Conservation (phyloP, 2,797 vertebrate genomes). For the Macrochelys suwanniensis region DNA sequence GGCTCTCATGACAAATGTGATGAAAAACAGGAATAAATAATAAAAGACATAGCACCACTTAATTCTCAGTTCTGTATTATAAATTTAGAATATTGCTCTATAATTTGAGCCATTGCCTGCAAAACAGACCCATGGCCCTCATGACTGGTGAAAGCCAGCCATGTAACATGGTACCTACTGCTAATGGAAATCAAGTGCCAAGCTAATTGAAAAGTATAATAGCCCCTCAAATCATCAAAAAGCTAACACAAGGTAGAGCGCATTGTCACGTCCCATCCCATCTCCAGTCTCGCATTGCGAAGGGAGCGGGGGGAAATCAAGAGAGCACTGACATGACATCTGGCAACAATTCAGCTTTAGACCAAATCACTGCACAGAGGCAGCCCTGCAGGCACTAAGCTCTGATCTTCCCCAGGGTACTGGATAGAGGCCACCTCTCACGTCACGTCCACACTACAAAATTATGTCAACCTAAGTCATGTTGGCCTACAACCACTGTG, state of each 20-base stretch:
- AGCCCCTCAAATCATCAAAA: background rate
- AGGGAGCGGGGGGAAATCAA: background rate
- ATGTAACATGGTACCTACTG: background rate
- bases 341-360: background rate
- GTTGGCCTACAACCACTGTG: background rate
- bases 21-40: conserved; percentile 58
- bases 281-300: background rate
- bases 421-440: background rate
- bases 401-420: background rate
- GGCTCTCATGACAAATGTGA: conserved; percentile 45
- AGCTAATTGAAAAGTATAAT: background rate
- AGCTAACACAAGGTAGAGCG: background rate
- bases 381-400: background rate
- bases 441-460: background rate
- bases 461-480: background rate
- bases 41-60: conserved; percentile 37
- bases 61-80: background rate
- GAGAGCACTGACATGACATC: background rate
- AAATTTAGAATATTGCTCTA: background rate
- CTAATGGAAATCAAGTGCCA: background rate
- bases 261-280: background rate
- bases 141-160: background rate
- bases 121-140: background rate
- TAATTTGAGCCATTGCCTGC: background rate
- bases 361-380: background rate